Percentiles rank a stretch among this genome's conserved stretches.
phyloP scores from a whole-genome alignment of 2,888 invertebrate genomes.

The Eilema caniola region DNA sequence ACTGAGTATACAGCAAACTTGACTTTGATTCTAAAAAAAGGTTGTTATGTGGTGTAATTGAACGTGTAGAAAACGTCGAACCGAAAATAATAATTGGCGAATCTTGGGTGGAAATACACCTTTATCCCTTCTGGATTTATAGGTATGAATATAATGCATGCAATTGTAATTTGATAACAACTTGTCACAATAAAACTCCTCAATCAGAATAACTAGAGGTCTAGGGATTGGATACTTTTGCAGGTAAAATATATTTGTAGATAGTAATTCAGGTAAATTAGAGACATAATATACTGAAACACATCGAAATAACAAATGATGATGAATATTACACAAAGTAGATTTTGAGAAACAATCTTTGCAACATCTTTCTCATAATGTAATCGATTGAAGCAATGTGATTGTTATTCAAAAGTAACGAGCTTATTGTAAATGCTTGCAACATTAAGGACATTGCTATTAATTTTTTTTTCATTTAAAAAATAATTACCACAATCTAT shows the following conservation, averaged over 20 bases:
- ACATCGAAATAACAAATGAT: not conserved
- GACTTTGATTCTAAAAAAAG: too few species aligned
- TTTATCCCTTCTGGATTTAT: not conserved
- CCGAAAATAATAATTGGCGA: too few species aligned
- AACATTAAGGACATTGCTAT: not conserved
- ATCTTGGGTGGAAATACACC: too few species aligned
- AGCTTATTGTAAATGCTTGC: not conserved
- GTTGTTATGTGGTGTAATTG: too few species aligned
- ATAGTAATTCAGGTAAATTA: not conserved
- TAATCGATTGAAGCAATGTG: not conserved
- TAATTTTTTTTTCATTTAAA: not conserved
- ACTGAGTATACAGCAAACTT: too few species aligned
- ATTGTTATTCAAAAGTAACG: not conserved
- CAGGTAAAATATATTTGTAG: not conserved
- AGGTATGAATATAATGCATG: not conserved
- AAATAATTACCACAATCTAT: not conserved
- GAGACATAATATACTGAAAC: too few species aligned
- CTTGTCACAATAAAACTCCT: not conserved
- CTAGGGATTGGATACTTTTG: not conserved
- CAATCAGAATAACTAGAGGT: not conserved
- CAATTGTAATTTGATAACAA: constrained; percentile 17
- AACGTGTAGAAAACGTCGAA: too few species aligned
- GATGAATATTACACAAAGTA: not conserved
- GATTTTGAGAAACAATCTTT: too few species aligned
- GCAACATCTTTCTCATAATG: not conserved